Conservation (phyloP, 2,113 vertebrate genomes). For the Nipponia nippon region DNA sequence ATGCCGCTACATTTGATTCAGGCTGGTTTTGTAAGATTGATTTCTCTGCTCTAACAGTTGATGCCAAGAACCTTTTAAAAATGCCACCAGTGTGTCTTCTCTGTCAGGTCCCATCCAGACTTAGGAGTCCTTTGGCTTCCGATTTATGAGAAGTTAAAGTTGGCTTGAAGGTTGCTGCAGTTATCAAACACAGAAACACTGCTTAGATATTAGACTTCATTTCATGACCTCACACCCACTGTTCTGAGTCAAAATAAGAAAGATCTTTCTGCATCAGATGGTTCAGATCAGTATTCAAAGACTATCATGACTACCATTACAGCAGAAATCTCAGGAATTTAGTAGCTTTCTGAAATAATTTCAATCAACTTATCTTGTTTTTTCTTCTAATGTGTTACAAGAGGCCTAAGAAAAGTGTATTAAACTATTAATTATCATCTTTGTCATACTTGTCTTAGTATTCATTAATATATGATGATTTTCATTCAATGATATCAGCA, state of each 20-base stretch:
- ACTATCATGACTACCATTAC: background rate
- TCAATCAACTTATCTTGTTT: background rate
- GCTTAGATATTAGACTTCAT: background rate
- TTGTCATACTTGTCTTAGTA: background rate
- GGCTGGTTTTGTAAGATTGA: background rate
- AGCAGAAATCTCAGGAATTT: background rate
- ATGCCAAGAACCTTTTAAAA: background rate
- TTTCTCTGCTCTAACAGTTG: background rate
- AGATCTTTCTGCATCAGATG: background rate
- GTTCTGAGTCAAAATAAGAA: background rate
- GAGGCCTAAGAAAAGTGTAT: background rate
- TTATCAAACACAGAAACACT: background rate
- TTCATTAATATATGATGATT: background rate
- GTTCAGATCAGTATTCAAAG: background rate
- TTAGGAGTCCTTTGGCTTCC: background rate
- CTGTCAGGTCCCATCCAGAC: background rate
- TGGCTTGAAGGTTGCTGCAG: background rate
- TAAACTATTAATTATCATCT: background rate
- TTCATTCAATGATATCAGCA: background rate
- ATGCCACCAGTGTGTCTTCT: background rate
- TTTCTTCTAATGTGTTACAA: background rate
- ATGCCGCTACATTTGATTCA: background rate
- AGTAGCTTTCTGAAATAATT: background rate
- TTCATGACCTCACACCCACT: background rate
- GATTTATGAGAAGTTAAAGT: background rate